Base-by-base conservation (phyloP, 2,797 vertebrate species). In the Carduelis carduelis region DNA sequence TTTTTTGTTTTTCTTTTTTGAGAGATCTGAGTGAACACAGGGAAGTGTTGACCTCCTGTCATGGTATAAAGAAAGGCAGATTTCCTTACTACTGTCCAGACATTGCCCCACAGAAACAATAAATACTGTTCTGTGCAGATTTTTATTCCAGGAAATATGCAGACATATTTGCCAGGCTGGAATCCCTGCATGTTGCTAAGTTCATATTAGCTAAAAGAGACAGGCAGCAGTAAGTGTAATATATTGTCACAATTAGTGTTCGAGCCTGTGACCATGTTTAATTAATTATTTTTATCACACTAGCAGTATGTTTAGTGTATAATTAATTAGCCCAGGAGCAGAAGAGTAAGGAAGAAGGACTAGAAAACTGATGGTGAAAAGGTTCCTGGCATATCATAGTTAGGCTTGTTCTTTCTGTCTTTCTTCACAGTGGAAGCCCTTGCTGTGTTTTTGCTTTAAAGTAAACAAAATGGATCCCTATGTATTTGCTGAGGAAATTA, bases 241-340 rank as follows among this genome's bases (percentile, higher is more conserved):
- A 66, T 92, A 93, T 79, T 83, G 74, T 93, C 78, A 93, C 59
- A 87, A 88, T 90, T 90, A 90, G 91, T 87, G 94, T 92, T 90
- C 55, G 88, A 84, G 77, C 52, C 66, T 96, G 91, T 86, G 94
- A 90, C 63, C 66, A 59, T 76, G 82, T 91, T 96, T 96, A 94
- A 93, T 94, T 96, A 92, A 85, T 96, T 94, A 95, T 93, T 95
- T 95, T 91, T 90, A 82, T 79, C 85, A 59, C 39, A 27, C 89
- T 72, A 92, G 66, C 76, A 86, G 85, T 95, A 37, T 96, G 91
- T 94, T 95, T 93, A 76, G 85, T 95, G 80, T 87, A 88, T 86
- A 93, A 93, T 91, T 95, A 90, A 96, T 95, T 91, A 95, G 55
- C 41, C 69, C 8, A 2, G 66, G 83, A 94, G 87, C 79, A 76